phyloP scores from a whole-genome alignment of 2,113 vertebrate species.

The Erpornis zantholeuca region DNA sequence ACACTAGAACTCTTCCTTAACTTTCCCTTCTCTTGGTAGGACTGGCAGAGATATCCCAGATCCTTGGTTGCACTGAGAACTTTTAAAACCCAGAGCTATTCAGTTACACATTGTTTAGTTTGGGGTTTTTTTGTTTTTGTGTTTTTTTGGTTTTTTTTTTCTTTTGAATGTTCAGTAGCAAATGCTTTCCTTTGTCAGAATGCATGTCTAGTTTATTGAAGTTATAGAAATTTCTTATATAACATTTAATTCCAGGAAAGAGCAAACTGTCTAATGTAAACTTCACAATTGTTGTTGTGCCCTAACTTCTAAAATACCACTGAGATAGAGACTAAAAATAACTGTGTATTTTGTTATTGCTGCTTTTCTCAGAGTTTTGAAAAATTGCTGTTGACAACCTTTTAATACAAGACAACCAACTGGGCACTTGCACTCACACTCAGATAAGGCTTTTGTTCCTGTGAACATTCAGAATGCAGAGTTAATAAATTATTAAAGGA shows the following conservation, averaged over 20 bases:
- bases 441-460: background rate
- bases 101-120: background rate
- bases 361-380: background rate
- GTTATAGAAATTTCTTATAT: background rate
- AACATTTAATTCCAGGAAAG: background rate
- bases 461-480: background rate
- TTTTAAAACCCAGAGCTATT: background rate
- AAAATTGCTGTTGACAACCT: background rate
- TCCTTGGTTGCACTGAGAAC: background rate
- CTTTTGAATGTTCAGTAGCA: background rate
- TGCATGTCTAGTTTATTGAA: background rate
- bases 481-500: background rate
- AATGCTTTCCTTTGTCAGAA: background rate
- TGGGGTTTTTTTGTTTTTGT: fast-evolving
- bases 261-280: background rate
- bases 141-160: background rate
- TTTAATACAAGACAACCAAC: background rate
- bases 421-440: background rate
- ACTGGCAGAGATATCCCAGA: background rate
- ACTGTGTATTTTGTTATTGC: background rate
- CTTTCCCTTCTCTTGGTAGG: background rate
- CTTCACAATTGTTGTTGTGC: background rate
- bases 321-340: background rate
- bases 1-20: background rate
- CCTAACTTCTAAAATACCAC: background rate